A percentile compares a stretch with the other conserved stretches of the same genome.
Conservation (phyloP, 1,140 invertebrate species). For the Adoxophyes honmai region DNA sequence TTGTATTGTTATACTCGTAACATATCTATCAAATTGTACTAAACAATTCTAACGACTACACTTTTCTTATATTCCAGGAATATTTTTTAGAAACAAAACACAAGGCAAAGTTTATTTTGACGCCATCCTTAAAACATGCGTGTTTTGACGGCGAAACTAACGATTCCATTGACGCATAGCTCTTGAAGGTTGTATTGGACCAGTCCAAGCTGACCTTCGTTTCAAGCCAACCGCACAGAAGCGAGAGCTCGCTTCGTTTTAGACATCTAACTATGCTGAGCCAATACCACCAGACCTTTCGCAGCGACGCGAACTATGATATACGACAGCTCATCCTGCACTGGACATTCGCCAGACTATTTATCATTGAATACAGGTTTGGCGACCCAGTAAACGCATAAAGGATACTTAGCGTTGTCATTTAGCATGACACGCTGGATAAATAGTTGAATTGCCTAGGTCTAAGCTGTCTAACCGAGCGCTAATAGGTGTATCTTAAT, state of each 20-base stretch:
- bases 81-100: neutral
- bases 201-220: neutral
- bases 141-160: conserved; percentile 5
- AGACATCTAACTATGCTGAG: neutral
- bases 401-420: conserved; percentile 24
- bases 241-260: neutral
- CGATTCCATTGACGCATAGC: neutral
- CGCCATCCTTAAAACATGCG: conserved; percentile 5
- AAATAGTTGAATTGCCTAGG: no score
- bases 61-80: neutral
- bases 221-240: neutral
- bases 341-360: conserved; percentile 11
- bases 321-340: neutral
- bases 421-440: no score
- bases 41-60: no score
- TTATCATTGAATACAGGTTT: conserved; percentile 34
- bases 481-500: neutral
- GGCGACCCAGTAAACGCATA: conserved; percentile 28
- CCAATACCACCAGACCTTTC: neutral
- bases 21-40: no score
- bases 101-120: conserved; percentile 5
- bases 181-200: neutral
- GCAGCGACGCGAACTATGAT: neutral
- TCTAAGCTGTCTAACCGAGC: no score
- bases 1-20: no score